A percentile compares a stretch with the other conserved stretches of the same genome.
These are phyloP conservation scores for Amia ocellicauda DNA, from an alignment of 2,113 vertebrate species.

Conservation along the genomic window DNA sequence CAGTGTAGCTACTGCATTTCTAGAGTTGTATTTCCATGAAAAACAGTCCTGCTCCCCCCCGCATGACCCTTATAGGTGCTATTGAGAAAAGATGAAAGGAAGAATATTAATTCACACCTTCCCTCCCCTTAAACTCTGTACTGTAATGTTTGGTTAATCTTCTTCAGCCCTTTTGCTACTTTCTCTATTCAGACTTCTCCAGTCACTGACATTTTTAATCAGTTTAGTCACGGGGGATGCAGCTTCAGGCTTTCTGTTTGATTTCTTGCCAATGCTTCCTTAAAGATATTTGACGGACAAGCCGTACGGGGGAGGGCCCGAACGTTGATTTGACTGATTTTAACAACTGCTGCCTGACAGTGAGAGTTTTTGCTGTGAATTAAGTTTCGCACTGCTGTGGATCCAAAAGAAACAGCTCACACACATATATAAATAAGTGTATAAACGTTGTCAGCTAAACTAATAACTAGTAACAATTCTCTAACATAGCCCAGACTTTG, in stretches of 20 bases:
- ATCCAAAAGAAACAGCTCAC: constrained; percentile 2
- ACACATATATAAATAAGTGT: too few species aligned
- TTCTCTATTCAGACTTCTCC: constrained; percentile 18
- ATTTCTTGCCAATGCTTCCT: constrained; percentile 27
- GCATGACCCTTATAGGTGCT: constrained; percentile 7
- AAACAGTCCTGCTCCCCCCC: too few species aligned
- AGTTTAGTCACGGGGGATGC: constrained; percentile 32
- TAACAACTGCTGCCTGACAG: constrained; percentile 8
- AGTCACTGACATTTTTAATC: constrained; percentile 29
- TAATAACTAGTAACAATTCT: too few species aligned
- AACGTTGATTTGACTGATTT: neutral
- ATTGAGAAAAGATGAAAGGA: constrained; percentile 17
- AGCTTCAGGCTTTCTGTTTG: neutral
- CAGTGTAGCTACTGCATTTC: too few species aligned
- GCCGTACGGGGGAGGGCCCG: neutral
- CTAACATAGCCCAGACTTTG: too few species aligned
- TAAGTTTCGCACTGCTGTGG: neutral
- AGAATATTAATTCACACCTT: constrained; percentile 29
- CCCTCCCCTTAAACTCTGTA: constrained; percentile 24
- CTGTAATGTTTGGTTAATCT: constrained; percentile 38
- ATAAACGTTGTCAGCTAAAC: too few species aligned
- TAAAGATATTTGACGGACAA: constrained; percentile 9
- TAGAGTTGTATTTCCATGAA: too few species aligned
- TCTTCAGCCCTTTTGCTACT: constrained; percentile 30
- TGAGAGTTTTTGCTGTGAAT: neutral